Conservation (phyloP, 2,113 vertebrate genomes). For the Lathamus discolor region DNA sequence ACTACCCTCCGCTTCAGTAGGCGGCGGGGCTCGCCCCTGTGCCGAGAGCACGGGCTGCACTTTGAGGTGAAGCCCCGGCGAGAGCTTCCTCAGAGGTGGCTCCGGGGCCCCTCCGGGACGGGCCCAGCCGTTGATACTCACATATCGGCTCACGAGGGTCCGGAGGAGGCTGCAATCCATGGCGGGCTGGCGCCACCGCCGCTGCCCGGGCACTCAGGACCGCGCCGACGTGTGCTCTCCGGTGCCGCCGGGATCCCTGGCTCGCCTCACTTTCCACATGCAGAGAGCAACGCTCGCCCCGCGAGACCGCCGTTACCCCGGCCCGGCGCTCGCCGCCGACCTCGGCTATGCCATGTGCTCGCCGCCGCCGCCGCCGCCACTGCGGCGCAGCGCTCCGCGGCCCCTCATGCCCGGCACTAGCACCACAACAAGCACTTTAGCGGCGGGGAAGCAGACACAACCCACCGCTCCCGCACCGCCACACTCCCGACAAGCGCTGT, state of each 20-base stretch:
- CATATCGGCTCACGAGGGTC: constrained; percentile 91
- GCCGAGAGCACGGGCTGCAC: accelerated
- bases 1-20: not conserved
- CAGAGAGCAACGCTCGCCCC: constrained; percentile 15
- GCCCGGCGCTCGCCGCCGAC: not conserved
- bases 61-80: not conserved
- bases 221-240: constrained; percentile 16
- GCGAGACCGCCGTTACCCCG: not conserved
- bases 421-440: not conserved
- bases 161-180: constrained; percentile 89
- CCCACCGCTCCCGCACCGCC: accelerated
- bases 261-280: constrained; percentile 42
- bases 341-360: not conserved
- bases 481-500: accelerated
- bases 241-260: constrained; percentile 29
- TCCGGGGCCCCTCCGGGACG: not conserved
- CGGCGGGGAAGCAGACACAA: not conserved
- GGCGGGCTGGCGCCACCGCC: constrained; percentile 11
- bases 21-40: too few species aligned
- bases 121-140: constrained; percentile 71
- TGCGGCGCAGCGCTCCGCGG: not conserved
- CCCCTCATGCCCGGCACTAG: not conserved
- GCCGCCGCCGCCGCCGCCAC: not conserved
- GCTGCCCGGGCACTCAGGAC: not conserved
- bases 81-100: not conserved